Conservation (phyloP, 2,797 vertebrate species). For the Myotis vivesi region DNA sequence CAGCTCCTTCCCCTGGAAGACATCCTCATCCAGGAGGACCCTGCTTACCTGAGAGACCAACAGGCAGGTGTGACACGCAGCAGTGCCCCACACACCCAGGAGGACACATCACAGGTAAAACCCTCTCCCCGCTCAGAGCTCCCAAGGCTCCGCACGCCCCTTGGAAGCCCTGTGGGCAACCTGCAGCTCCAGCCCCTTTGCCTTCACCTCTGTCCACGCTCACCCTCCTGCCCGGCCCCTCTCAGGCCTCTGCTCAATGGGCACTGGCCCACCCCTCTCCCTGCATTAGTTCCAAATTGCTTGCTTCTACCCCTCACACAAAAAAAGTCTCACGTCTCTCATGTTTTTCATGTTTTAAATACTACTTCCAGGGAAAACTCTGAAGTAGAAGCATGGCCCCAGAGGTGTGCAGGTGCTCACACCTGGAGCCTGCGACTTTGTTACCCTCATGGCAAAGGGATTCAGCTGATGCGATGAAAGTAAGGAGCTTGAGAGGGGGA, state of each 20-base stretch:
- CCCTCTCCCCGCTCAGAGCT: background rate
- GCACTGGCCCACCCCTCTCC: background rate
- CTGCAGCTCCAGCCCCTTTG: background rate
- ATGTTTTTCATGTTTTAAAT: background rate
- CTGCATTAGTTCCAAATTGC: background rate
- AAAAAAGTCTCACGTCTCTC: background rate
- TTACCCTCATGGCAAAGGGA: background rate
- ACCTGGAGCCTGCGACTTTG: background rate
- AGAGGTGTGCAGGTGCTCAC: background rate
- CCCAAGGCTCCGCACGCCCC: too few species aligned
- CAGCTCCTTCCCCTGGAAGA: slow-evolving; percentile 78
- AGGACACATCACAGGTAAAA: background rate
- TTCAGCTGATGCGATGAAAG: background rate
- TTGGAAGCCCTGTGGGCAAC: background rate
- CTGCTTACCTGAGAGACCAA: slow-evolving; percentile 69
- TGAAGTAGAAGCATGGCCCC: background rate
- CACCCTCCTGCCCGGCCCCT: background rate
- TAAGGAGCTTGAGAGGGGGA: background rate
- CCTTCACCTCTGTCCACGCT: too few species aligned
- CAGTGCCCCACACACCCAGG: accelerated
- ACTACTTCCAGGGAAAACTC: background rate
- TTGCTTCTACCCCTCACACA: background rate
- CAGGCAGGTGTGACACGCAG: accelerated
- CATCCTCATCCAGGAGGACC: slow-evolving; percentile 78
- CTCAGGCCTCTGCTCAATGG: too few species aligned